Base-by-base conservation (phyloP, 2,888 invertebrate species). In the Zhuqinia jingwanae region DNA sequence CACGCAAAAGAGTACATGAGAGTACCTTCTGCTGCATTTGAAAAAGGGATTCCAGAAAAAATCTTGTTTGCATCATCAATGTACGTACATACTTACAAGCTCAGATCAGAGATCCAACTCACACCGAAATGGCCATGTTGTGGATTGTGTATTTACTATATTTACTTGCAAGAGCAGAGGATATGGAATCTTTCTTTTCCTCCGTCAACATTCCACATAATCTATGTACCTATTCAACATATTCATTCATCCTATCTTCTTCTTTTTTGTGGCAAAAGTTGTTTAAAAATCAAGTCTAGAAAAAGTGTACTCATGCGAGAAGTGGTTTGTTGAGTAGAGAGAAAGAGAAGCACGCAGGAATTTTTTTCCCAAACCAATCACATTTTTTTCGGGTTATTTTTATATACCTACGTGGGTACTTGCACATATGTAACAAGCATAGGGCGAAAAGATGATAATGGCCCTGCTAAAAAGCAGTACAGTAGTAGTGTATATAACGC, bases 301-400 rank as follows among this genome's bases (percentile, higher is more conserved):
- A 77, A 77, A 77, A 30, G 77, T 60, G 45, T 58, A 25, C 60
- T 60, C 77, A 77, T 15, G 17, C 60, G 53, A 20, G 58, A 58
- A 58, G 58, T 76, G 76, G 58, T 58, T 25, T 50, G 60, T 22
- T 56, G 11, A 47, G 50, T 1, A 58, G 20, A 6, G 8, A 47
- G 13, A 73, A 5, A 22, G 60, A 15, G n/a, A 17, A 53, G 2
- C n/a, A 47, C 27, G 22, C 22, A 42, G 60, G 77, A 77, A 77
- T 77, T 77, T 77, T 77, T 77, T 8, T 58, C 58, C 42, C 25
- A 20, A 25, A 77, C 58, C 77, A 77, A 77, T 77, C 77, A 77
- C 77, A 77, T 77, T 77, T 77, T 58, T 77, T 58, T 17, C n/a
- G n/a, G 60, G 76, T 58, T 76, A n/a, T 36, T 17, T 73, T 58